A percentile compares a stretch with the other conserved stretches of the same genome.
Evolutionary conservation across 2,113 vertebrate genomes (phyloP).

Genomic region (Microtus montanus): DNA sequence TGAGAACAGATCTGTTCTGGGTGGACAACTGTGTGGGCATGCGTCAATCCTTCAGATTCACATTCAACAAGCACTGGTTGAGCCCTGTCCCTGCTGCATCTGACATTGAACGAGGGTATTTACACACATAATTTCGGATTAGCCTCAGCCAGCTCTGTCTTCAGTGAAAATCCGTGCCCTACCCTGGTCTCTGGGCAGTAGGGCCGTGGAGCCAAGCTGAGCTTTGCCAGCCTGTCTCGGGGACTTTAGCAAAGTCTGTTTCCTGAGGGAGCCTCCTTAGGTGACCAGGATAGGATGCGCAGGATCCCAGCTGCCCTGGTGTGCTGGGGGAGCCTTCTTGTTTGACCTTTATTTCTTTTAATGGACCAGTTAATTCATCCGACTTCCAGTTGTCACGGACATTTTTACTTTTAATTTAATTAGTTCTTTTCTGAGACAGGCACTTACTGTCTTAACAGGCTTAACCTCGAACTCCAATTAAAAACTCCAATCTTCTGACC

Average conservation of each 20-base stretch:
- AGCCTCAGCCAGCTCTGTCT: neutral
- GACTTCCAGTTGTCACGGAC: constrained; percentile 8
- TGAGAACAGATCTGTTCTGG: neutral
- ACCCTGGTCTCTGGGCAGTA: neutral
- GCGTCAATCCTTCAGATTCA: neutral
- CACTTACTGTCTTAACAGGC: neutral
- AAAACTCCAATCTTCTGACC: neutral
- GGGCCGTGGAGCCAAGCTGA: neutral
- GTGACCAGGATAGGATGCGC: neutral
- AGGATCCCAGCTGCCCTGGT: neutral
- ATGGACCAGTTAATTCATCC: neutral
- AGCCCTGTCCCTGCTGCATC: neutral
- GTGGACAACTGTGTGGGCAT: neutral
- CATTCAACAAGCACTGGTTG: neutral
- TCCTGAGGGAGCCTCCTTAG: neutral
- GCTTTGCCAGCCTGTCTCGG: neutral
- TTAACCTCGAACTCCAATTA: neutral
- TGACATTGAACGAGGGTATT: neutral
- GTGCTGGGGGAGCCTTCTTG: neutral
- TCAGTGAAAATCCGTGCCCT: neutral
- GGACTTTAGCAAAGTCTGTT: neutral
- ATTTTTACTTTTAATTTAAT: neutral
- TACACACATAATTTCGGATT: neutral
- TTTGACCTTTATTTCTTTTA: neutral
- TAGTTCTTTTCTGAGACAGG: neutral